A percentile compares a stretch with the other conserved stretches of the same genome.
phyloP scores from a whole-genome alignment of 2,113 vertebrate genomes.

The Choloepus hoffmanni region DNA sequence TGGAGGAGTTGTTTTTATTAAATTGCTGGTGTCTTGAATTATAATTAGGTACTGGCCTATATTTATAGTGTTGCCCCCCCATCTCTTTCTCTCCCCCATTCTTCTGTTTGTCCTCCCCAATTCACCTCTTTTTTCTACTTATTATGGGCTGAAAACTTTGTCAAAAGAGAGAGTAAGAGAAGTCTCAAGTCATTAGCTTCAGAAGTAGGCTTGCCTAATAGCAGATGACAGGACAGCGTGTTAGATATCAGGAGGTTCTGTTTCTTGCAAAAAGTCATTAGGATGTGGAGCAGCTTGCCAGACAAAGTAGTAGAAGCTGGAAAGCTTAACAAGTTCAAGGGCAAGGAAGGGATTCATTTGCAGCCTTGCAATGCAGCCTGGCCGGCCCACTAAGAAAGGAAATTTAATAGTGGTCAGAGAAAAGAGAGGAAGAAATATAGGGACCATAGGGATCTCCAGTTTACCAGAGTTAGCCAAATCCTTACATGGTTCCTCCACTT shows the following conservation, averaged over 20 bases:
- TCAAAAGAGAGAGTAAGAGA: conserved; percentile 12
- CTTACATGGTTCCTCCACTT: background rate
- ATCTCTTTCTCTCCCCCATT: background rate
- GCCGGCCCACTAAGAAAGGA: conserved; percentile 32
- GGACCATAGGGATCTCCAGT: background rate
- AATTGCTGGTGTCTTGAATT: conserved; percentile 85
- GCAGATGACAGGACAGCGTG: conserved; percentile 55
- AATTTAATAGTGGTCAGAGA: conserved; percentile 46
- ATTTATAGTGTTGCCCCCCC: conserved; percentile 51
- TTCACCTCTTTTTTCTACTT: background rate
- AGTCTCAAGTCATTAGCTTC: conserved; percentile 44
- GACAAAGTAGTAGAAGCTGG: conserved; percentile 59
- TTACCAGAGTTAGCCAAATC: conserved; percentile 28
- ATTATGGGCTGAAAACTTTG: conserved; percentile 36
- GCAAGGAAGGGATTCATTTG: conserved; percentile 66
- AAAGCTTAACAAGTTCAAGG: conserved; percentile 79
- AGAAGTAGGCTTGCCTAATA: conserved; percentile 61
- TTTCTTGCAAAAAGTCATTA: conserved; percentile 75
- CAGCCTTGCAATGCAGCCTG: conserved; percentile 31
- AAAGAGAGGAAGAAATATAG: conserved; percentile 25
- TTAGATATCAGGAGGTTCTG: conserved; percentile 55
- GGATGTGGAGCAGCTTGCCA: conserved; percentile 49
- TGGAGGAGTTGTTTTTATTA: conserved; percentile 86
- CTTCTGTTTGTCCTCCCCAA: background rate
- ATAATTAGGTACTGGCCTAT: conserved; percentile 81